phyloP scores from a whole-genome alignment of 2,888 invertebrate genomes.

The Polydesmus complanatus region DNA sequence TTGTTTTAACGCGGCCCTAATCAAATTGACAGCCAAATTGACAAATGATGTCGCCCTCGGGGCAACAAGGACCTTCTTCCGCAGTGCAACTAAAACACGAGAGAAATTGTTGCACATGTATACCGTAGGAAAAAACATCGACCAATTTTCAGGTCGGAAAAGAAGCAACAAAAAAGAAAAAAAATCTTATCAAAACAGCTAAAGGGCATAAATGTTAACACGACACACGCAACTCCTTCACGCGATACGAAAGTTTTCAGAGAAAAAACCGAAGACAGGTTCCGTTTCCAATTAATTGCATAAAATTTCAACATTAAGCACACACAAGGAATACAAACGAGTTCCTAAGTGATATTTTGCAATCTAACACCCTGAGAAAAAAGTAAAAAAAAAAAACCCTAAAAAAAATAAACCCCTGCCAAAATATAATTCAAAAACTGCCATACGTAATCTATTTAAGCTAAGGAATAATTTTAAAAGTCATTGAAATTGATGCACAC shows the following conservation, averaged over 20 bases:
- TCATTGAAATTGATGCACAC: too few relatives aligned
- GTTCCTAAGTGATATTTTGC: too few relatives aligned
- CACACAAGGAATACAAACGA: too few relatives aligned
- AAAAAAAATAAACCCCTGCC: too few relatives aligned
- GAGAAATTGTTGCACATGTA: not conserved
- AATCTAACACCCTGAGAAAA: too few relatives aligned
- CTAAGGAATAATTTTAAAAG: too few relatives aligned
- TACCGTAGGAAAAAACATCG: too few relatives aligned
- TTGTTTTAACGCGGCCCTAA: constrained; percentile 1
- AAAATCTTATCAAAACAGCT: not conserved
- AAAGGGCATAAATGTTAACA: not conserved
- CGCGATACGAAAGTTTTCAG: too few relatives aligned
- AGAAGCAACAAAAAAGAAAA: not conserved
- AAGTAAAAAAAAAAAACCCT: too few relatives aligned
- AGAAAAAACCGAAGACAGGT: too few relatives aligned
- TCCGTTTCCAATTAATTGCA: not conserved
- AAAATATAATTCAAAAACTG: too few relatives aligned
- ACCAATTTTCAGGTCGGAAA: not conserved
- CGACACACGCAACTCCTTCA: not conserved
- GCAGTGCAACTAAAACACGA: not conserved
- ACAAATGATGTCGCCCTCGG: constrained; percentile 13
- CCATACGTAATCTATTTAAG: too few relatives aligned
- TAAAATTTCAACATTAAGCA: not conserved
- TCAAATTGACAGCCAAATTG: constrained; percentile 14
- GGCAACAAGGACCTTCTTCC: not conserved